A percentile compares a stretch with the other conserved stretches of the same genome.
Evolutionary conservation across 2,888 invertebrate species (phyloP).

Genomic region (Chymomyza procnemis): DNA sequence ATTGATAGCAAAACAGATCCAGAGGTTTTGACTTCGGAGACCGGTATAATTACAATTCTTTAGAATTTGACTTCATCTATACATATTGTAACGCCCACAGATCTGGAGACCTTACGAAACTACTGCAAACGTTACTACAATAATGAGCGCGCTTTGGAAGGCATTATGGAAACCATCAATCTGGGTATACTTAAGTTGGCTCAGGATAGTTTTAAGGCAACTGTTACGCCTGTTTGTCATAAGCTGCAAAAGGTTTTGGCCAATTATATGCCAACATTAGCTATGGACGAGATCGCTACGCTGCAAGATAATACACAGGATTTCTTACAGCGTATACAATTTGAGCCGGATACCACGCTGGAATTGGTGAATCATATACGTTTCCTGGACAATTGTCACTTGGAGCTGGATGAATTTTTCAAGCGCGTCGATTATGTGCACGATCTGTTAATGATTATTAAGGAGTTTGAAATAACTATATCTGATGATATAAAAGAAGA

Average conservation of each 20-base stretch:
- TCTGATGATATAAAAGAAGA: slow-evolving; percentile 84
- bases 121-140: slow-evolving; percentile 84
- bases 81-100: slow-evolving; percentile 54
- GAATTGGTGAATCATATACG: slow-evolving; percentile 82
- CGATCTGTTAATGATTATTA: slow-evolving; percentile 90
- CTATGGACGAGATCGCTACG: slow-evolving; percentile 81
- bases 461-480: slow-evolving; percentile 86
- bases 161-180: slow-evolving; percentile 83
- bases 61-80: neutral
- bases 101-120: slow-evolving; percentile 83
- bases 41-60: slow-evolving; percentile 62
- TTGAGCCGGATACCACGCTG: slow-evolving; percentile 84
- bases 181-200: slow-evolving; percentile 87
- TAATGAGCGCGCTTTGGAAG: slow-evolving; percentile 85
- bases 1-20: slow-evolving; percentile 85
- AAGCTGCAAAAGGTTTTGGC: slow-evolving; percentile 84
- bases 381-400: slow-evolving; percentile 82
- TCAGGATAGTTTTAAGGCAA: slow-evolving; percentile 84
- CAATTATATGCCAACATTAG: slow-evolving; percentile 84
- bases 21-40: slow-evolving; percentile 82
- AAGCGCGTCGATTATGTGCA: slow-evolving; percentile 87
- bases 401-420: slow-evolving; percentile 85
- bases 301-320: slow-evolving; percentile 75
- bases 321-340: slow-evolving; percentile 82
- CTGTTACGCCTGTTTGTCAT: slow-evolving; percentile 85